Evolutionary conservation across 2,888 invertebrate genomes (phyloP).

Genomic region (Trichogramma evanescens): DNA sequence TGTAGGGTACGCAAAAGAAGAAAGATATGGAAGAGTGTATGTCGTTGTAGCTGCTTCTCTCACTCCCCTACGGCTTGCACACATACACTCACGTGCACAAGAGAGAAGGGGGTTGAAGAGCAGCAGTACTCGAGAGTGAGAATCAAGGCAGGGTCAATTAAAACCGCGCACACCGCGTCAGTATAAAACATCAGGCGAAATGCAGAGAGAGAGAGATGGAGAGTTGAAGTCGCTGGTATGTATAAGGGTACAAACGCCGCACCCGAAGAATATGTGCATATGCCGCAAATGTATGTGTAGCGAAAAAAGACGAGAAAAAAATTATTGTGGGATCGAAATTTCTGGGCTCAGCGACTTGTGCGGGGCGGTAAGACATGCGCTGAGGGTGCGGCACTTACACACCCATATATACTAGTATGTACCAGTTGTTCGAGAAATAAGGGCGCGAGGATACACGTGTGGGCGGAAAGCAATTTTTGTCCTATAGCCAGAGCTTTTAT

Average conservation of each 20-base stretch:
- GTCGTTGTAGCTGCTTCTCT: constrained; percentile 4
- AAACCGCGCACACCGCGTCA: constrained; percentile 28
- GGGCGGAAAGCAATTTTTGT: too few relatives aligned
- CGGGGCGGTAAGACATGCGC: too few relatives aligned
- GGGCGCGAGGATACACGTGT: too few relatives aligned
- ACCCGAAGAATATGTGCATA: not conserved
- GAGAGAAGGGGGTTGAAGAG: not conserved
- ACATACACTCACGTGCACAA: not conserved
- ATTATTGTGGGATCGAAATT: not conserved
- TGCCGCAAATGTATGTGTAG: too few relatives aligned
- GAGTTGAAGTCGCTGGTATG: too few relatives aligned
- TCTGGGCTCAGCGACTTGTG: not conserved
- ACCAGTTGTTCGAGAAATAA: too few relatives aligned
- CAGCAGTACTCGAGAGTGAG: constrained; percentile 37
- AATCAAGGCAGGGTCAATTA: constrained; percentile 43
- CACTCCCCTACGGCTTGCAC: constrained; percentile 10
- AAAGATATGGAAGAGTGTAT: constrained; percentile 7
- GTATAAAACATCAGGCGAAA: constrained; percentile 23
- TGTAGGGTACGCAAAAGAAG: constrained; percentile 18
- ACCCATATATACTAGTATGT: too few relatives aligned
- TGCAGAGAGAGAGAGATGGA: constrained; percentile 3
- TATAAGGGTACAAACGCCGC: too few relatives aligned
- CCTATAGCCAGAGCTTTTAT: too few relatives aligned
- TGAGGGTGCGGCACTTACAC: too few relatives aligned
- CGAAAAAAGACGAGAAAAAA: not conserved